These are phyloP conservation scores for Podilymbus podiceps DNA, from an alignment of 2,113 vertebrate genomes.

Conservation along the genomic window DNA sequence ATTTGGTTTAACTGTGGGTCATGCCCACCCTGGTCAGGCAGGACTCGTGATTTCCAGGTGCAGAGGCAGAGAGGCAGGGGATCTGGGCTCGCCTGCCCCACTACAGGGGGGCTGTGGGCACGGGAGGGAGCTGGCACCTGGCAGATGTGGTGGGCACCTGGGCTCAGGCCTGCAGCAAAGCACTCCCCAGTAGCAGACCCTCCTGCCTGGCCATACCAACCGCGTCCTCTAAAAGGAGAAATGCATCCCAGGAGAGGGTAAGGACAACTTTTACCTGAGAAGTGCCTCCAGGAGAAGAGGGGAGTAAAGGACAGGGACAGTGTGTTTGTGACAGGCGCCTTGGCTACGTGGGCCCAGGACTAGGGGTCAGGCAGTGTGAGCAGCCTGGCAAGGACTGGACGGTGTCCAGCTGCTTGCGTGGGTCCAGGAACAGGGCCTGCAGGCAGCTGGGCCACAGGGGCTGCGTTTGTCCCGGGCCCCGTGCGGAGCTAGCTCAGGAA, in stretches of 20 bases:
- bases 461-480: neutral
- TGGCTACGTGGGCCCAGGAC: neutral
- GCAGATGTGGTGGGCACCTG: neutral
- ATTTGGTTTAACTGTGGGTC: neutral
- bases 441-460: accelerated
- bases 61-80: neutral
- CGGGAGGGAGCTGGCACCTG: neutral
- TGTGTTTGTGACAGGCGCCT: neutral
- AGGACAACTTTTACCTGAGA: neutral
- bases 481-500: neutral
- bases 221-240: neutral
- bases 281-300: neutral
- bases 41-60: neutral
- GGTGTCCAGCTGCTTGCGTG: neutral
- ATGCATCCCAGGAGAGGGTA: neutral
- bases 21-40: neutral
- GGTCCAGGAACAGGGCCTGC: neutral
- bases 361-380: neutral
- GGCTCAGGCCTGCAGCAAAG: neutral
- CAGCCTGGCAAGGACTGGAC: neutral
- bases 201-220: too few relatives aligned
- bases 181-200: neutral
- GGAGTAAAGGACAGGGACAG: neutral
- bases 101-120: neutral
- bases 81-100: neutral